A percentile compares a stretch with the other conserved stretches of the same genome.
These are phyloP conservation scores for Allophyes oxyacanthae DNA, from an alignment of 2,888 invertebrate species.

Conservation along the genomic window DNA sequence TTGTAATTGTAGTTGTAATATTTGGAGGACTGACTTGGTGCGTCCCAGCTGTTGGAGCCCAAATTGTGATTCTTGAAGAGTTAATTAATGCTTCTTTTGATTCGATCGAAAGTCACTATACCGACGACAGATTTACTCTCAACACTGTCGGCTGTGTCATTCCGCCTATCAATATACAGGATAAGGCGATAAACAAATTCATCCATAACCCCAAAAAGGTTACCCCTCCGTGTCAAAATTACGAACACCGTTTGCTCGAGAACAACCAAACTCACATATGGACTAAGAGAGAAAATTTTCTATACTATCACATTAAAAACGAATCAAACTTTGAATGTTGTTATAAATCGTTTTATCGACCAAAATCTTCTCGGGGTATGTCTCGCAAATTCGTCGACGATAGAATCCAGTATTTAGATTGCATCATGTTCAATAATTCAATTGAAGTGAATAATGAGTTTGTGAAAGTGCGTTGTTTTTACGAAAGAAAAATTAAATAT, in stretches of 20 bases:
- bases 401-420: constrained; percentile 73
- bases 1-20: constrained; percentile 13
- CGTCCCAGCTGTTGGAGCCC: not conserved
- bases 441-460: constrained; percentile 89
- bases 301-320: constrained; percentile 58
- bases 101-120: constrained; percentile 18
- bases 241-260: constrained; percentile 33
- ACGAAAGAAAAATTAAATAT: constrained; percentile 83
- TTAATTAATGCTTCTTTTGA: constrained; percentile 2
- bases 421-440: constrained; percentile 76
- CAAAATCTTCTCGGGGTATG: constrained; percentile 1
- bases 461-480: constrained; percentile 90
- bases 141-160: constrained; percentile 90
- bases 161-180: constrained; percentile 88
- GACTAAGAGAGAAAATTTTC: constrained; percentile 74
- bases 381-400: constrained; percentile 3
- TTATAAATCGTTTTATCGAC: constrained; percentile 86
- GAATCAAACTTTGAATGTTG: constrained; percentile 85
- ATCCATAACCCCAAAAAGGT: not conserved
- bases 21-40: constrained; percentile 9
- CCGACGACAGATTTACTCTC: constrained; percentile 74
- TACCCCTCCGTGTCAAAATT: constrained; percentile 47
- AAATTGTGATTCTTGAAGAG: constrained; percentile 9
- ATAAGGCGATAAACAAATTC: constrained; percentile 54
- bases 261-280: constrained; percentile 89